Evolutionary conservation across 2,888 invertebrate species (phyloP).

Genomic region (Anthophora plumipes): DNA sequence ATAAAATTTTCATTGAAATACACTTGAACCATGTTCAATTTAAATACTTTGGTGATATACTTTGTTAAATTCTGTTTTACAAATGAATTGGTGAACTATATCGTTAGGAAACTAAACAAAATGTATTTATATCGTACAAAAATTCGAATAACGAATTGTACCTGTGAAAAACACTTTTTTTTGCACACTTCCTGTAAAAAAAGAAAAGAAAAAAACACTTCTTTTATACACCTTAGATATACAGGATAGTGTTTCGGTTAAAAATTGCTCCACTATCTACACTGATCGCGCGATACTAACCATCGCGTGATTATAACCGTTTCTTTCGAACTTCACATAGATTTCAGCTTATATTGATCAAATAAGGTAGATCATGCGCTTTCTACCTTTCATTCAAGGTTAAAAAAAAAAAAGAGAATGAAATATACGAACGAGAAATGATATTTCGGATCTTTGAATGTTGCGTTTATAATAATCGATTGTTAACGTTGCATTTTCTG

Average conservation of each 20-base stretch:
- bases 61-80: not conserved
- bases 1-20: too few relatives aligned
- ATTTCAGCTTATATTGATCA: slow-evolving; percentile 66
- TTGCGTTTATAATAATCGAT: not conserved
- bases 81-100: not conserved
- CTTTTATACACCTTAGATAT: not conserved
- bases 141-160: not conserved
- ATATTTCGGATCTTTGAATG: not conserved
- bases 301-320: slow-evolving; percentile 67
- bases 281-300: slow-evolving; percentile 38
- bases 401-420: not conserved
- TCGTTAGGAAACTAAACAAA: not conserved
- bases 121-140: too few relatives aligned
- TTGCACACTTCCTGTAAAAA: too few relatives aligned
- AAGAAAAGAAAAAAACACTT: too few relatives aligned
- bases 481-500: not conserved
- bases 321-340: slow-evolving; percentile 30
- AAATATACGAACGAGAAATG: not conserved
- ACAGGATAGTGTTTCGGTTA: slow-evolving; percentile 25
- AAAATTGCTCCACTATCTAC: slow-evolving; percentile 32
- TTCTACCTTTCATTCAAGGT: slow-evolving; percentile 11
- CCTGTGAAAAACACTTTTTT: not conserved
- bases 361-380: slow-evolving; percentile 71
- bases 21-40: too few relatives aligned
- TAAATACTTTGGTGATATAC: not conserved